These are phyloP conservation scores for Miltochrista miniata DNA, from an alignment of 2,888 invertebrate genomes.

Conservation along the genomic window DNA sequence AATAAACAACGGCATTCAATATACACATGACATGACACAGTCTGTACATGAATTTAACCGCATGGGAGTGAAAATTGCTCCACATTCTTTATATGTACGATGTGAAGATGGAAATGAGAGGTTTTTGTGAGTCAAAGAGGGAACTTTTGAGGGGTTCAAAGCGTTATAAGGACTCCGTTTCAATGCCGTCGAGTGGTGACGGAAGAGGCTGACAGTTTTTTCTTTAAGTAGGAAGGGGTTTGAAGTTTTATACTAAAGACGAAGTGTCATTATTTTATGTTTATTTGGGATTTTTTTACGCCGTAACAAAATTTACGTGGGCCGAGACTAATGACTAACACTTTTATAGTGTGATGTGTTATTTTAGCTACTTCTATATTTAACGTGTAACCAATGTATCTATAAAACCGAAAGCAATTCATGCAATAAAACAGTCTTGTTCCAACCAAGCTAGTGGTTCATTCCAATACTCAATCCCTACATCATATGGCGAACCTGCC, in stretches of 20 bases:
- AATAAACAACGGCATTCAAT: neutral
- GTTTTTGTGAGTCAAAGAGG: conserved; percentile 33
- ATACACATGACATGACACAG: neutral
- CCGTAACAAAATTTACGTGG: no score
- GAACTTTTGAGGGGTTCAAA: conserved; percentile 35
- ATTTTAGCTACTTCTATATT: no score
- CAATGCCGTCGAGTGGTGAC: conserved; percentile 28
- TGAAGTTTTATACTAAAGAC: conserved; percentile 5
- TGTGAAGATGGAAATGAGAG: conserved; percentile 37
- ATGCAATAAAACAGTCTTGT: no score
- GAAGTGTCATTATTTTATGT: neutral
- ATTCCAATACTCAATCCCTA: no score
- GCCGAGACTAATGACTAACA: no score
- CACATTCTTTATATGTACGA: conserved; percentile 23
- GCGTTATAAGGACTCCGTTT: conserved; percentile 31
- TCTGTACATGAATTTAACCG: conserved; percentile 8
- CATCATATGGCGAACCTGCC: no score
- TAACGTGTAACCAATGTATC: no score
- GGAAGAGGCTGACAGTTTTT: conserved; percentile 29
- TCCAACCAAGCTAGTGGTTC: no score
- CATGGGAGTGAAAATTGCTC: conserved; percentile 23
- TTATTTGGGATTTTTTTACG: neutral
- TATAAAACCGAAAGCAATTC: no score
- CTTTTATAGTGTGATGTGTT: no score
- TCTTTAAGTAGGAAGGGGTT: conserved; percentile 15